Base-by-base conservation (phyloP, 2,888 invertebrate genomes). In the Formica aserva region DNA sequence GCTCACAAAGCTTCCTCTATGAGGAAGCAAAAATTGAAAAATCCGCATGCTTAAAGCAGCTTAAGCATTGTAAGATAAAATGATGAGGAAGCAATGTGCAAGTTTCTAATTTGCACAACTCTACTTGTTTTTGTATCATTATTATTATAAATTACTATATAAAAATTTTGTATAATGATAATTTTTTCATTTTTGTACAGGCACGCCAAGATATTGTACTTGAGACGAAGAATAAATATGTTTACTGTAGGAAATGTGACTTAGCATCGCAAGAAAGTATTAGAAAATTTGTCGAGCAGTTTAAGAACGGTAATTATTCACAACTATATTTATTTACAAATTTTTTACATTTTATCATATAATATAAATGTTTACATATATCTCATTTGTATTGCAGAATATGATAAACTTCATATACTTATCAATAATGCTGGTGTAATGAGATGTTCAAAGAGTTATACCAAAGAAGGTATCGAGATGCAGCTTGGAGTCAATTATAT, bases 371-470 rank as follows among this genome's bases (percentile, higher is more conserved):
- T 15, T 22, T 71, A 52, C n/a, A 52, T 52, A n/a, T n/a, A 52
- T 60, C 15, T 32, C 45, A 26, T 85, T 78, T 75, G 35, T 67
- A 48, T 96, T 93, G 88, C 94, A 86, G 97, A 97, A 90, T 96
- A 97, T 93, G 95, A 96, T 0, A 92, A 95, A 18, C 92, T 98
- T n/a, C 96, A 98, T 94, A 95, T 98, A 75, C 94, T 98, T 66
- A 96, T 98, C 84, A 98, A 98, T 94, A 98, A 98, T 95, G 98
- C 97, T 11, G 98, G 97, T 0, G 97, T 98, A 32, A 97, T 98
- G 97, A 95, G 97, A 91, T 96, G 96, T 84, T 96, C 96, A 0
- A 95, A 95, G 87, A 95, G 95, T n/a, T 95, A 96, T 84, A 98
- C 98, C 0, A 94, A 93, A 88, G 98, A 98, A 92, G 98, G 98